phyloP scores from a whole-genome alignment of 2,888 invertebrate species.

The Platerodrilus igneus region DNA sequence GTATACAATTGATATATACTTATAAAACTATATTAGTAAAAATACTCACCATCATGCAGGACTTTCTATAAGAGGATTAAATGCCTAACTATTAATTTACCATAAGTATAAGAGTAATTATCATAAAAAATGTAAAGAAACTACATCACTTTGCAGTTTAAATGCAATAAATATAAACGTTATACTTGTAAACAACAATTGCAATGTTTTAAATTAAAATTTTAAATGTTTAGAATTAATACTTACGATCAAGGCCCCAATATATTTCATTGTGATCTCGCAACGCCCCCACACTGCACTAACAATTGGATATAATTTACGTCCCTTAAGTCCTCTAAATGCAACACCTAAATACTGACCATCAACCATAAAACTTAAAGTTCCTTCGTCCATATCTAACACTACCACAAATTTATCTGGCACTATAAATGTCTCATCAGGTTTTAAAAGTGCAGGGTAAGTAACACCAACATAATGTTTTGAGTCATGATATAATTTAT shows the following conservation, averaged over 20 bases:
- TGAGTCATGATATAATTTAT: slow-evolving; percentile 92
- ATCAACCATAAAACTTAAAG: slow-evolving; percentile 96
- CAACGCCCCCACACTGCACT: slow-evolving; percentile 99
- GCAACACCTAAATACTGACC: slow-evolving; percentile 96
- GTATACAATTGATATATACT: too few relatives aligned
- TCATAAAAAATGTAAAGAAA: too few relatives aligned
- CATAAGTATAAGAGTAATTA: too few relatives aligned
- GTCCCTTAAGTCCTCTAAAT: slow-evolving; percentile 93
- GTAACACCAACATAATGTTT: slow-evolving; percentile 82
- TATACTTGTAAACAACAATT: too few relatives aligned
- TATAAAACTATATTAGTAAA: too few relatives aligned
- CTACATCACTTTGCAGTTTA: too few relatives aligned
- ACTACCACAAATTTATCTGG: slow-evolving; percentile 91
- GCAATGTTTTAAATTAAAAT: too few relatives aligned
- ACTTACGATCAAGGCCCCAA: slow-evolving; percentile 99
- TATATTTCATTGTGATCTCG: slow-evolving; percentile 98
- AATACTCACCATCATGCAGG: too few relatives aligned
- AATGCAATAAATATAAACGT: too few relatives aligned
- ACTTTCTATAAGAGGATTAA: too few relatives aligned
- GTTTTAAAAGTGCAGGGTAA: slow-evolving; percentile 89
- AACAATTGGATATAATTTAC: slow-evolving; percentile 96
- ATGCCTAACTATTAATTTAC: too few relatives aligned
- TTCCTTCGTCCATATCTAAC: slow-evolving; percentile 99
- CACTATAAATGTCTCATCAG: slow-evolving; percentile 94
- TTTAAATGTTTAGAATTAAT: too few relatives aligned